A percentile compares a stretch with the other conserved stretches of the same genome.
phyloP scores from a whole-genome alignment of 1,140 invertebrate species.

The Chironomus striatipennis region DNA sequence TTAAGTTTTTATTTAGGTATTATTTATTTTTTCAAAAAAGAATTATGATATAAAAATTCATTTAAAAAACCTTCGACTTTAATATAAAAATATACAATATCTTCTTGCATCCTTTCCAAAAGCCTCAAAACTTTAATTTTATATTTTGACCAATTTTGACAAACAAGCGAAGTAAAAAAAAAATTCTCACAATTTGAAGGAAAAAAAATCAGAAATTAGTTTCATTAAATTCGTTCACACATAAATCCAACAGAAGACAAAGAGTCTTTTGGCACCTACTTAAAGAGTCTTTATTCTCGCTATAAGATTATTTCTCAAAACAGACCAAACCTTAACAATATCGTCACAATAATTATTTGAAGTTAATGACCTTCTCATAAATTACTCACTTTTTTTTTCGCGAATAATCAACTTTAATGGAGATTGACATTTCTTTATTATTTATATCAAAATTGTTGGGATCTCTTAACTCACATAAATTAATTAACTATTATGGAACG shows the following conservation, averaged over 20 bases:
- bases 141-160: not conserved
- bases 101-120: too few relatives aligned
- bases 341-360: not conserved
- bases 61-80: too few relatives aligned
- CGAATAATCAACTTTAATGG: slow-evolving; percentile 2
- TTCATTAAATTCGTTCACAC: not conserved
- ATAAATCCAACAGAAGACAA: not conserved
- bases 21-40: too few relatives aligned
- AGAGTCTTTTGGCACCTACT: not conserved
- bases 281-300: not conserved
- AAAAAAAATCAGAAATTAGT: slow-evolving; percentile 4
- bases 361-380: not conserved
- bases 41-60: too few relatives aligned
- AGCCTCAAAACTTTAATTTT: not conserved
- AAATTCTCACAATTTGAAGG: not conserved
- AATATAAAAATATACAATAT: too few relatives aligned
- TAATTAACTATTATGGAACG: too few relatives aligned
- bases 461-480: too few relatives aligned
- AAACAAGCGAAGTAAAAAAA: not conserved
- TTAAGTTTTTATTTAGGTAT: too few relatives aligned
- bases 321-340: too few relatives aligned
- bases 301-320: too few relatives aligned
- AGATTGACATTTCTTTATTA: not conserved
- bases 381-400: too few relatives aligned
- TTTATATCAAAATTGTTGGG: too few relatives aligned